Evolutionary conservation across 2,888 invertebrate species (phyloP), one percentile per base, ranked within the genome.

Genomic region (Pristionchus japonicus): DNA sequence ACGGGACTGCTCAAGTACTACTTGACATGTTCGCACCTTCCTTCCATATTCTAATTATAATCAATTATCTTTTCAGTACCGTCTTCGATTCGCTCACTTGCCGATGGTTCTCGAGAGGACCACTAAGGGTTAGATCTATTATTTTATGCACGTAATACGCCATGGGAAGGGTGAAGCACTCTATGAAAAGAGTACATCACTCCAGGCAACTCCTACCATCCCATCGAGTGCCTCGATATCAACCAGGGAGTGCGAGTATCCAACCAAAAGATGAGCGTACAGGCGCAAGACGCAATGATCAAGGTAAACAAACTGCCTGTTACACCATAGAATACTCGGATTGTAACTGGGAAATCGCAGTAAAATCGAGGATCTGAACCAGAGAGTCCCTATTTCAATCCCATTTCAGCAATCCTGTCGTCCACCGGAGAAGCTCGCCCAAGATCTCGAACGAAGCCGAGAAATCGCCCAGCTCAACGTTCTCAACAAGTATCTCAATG

Each of bases 371-470:
- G n/a, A n/a, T n/a, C n/a, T n/a, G n/a, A n/a, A n/a, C n/a, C n/a
- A n/a, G n/a, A n/a, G n/a, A n/a, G n/a, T n/a, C n/a, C n/a, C n/a
- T n/a, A n/a, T n/a, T n/a, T n/a, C n/a, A n/a, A n/a, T n/a, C n/a
- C n/a, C n/a, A n/a, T 23, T 70, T 40, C 34, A 82, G 82, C 27
- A 52, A 34, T 82, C 82, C 27, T 82, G 82, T 23, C 34, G 82
- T 11, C 52, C 49, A 0, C 82, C 82, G 82, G 52, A 31, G 7
- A 20, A 13, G 1, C 52, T 82, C 17, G 52, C 27, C 17, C 9
- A 52, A 27, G 82, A 82, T 20, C 37, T 82, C 17, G 52, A 49
- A 15, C 13, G 3, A 17, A 31, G 82, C 49, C 34, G 34, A 3
- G 20, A 43, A 0, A 52, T 34, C n/a, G 82, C 82, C 0, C 52